Conservation (phyloP, 2,113 vertebrate genomes). For the Delphinus delphis region DNA sequence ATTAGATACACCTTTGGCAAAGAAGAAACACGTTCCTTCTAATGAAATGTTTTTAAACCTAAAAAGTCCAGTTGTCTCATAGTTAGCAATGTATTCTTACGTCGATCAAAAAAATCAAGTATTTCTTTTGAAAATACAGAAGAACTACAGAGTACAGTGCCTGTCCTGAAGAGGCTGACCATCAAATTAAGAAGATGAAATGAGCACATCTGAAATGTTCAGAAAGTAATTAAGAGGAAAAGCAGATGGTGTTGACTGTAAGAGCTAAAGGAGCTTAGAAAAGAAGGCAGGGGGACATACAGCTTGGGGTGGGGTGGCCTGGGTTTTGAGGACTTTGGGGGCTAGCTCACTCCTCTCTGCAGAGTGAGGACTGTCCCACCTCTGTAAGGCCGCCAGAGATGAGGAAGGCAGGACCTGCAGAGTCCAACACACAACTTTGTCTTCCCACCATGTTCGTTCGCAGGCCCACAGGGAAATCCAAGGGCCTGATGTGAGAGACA, state of each 20-base stretch:
- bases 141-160: neutral
- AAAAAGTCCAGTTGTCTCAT: neutral
- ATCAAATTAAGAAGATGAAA: neutral
- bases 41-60: neutral
- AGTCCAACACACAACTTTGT: fast-evolving
- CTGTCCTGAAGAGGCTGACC: neutral
- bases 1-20: neutral
- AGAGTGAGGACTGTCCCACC: neutral
- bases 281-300: neutral
- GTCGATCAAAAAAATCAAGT: neutral
- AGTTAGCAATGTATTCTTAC: neutral
- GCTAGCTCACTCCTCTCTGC: neutral
- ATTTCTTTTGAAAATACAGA: conserved; percentile 14
- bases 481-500: neutral
- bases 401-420: no score
- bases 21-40: neutral
- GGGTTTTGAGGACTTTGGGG: neutral
- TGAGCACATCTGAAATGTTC: neutral
- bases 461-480: neutral
- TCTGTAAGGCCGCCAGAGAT: neutral
- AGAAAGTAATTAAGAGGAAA: neutral
- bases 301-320: neutral
- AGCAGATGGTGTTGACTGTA: neutral
- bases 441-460: neutral
- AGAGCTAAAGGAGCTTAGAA: neutral